Conservation (phyloP, 23 tunicate genomes). For the Ciona savignyi region DNA sequence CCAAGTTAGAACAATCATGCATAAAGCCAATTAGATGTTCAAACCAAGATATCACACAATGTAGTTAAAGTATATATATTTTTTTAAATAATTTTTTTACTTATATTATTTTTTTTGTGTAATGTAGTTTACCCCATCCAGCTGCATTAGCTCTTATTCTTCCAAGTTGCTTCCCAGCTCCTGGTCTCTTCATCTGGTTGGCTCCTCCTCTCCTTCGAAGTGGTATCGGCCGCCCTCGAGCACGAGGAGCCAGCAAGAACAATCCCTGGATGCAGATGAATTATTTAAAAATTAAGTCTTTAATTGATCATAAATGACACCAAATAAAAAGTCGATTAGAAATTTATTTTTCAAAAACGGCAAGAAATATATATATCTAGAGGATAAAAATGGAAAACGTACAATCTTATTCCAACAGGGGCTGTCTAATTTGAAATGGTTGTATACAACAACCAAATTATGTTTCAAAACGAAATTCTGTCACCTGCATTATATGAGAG, state of each 20-base stretch:
- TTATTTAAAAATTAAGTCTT: neutral
- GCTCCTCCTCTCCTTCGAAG: constrained; percentile 43
- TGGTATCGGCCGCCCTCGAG: constrained; percentile 69
- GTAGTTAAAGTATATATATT: neutral
- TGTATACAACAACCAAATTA: neutral
- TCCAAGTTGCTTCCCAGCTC: constrained; percentile 24
- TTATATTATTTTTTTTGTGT: neutral
- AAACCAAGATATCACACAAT: too few species aligned
- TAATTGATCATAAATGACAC: neutral
- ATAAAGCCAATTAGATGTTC: too few species aligned
- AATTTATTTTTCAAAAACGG: neutral
- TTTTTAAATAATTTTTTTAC: neutral
- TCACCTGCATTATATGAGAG: constrained; percentile 56
- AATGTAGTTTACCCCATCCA: constrained; percentile 23
- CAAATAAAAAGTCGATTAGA: neutral
- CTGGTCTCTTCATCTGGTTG: constrained; percentile 32
- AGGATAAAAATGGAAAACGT: too few species aligned
- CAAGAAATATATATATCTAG: too few species aligned
- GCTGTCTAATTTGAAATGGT: too few species aligned
- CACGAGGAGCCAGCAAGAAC: constrained; percentile 50
- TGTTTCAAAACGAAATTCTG: neutral
- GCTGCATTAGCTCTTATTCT: constrained; percentile 29
- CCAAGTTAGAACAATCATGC: too few species aligned
- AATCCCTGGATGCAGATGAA: constrained; percentile 28
- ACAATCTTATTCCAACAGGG: too few species aligned